These are phyloP conservation scores for Lithophane ornitopus DNA, from an alignment of 2,888 invertebrate genomes.

Conservation along the genomic window DNA sequence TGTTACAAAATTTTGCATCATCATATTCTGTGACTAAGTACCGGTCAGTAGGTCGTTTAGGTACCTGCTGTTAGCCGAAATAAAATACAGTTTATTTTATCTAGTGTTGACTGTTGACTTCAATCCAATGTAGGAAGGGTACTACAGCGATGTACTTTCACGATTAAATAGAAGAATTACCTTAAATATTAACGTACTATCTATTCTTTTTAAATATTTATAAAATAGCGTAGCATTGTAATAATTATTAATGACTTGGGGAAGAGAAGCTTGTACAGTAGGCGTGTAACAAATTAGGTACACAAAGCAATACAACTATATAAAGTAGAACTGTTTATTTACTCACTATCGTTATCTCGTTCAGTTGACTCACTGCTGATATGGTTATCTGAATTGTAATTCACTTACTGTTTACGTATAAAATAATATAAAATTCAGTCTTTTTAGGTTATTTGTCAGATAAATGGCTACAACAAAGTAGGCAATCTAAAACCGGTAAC, in stretches of 20 bases:
- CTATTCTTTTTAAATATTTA: not conserved
- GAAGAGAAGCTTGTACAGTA: constrained; percentile 44
- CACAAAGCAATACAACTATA: constrained; percentile 12
- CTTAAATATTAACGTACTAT: no score
- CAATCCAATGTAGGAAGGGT: not conserved
- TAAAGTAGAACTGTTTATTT: constrained; percentile 32
- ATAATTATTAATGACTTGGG: constrained; percentile 35
- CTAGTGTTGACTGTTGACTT: not conserved
- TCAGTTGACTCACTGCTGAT: constrained; percentile 44
- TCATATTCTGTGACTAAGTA: not conserved
- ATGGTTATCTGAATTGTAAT: constrained; percentile 47
- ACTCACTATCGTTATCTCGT: constrained; percentile 57
- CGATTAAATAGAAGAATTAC: not conserved
- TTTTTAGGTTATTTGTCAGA: constrained; percentile 83
- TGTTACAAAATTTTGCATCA: not conserved
- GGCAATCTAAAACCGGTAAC: constrained; percentile 20
- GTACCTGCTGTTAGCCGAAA: not conserved
- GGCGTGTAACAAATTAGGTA: constrained; percentile 46
- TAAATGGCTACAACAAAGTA: constrained; percentile 65
- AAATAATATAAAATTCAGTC: constrained; percentile 82
- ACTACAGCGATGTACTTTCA: not conserved
- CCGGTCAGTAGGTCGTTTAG: no score
- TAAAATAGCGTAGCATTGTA: not conserved
- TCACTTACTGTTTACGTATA: constrained; percentile 71
- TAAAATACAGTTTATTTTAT: not conserved